A percentile compares a stretch with the other conserved stretches of the same genome.
Conservation (phyloP, 2,888 invertebrate species). For the Agrilus biguttatus region DNA sequence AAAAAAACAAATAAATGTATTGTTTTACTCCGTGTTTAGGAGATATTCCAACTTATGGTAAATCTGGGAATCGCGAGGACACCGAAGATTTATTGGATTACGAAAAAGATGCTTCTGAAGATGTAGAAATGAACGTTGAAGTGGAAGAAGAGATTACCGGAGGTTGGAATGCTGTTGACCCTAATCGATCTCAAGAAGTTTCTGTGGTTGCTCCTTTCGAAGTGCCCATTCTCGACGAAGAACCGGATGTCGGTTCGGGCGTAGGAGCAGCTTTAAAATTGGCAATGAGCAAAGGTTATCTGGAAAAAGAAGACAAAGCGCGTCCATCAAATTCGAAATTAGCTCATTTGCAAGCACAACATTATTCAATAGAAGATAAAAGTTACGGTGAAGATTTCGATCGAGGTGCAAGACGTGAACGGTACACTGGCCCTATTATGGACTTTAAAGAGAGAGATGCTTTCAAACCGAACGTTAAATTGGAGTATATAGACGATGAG, state of each 20-base stretch:
- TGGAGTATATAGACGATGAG: slow-evolving; percentile 95
- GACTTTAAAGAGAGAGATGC: slow-evolving; percentile 86
- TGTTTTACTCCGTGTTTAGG: slow-evolving; percentile 24
- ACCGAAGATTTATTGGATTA: slow-evolving; percentile 44
- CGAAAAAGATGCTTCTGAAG: slow-evolving; percentile 12
- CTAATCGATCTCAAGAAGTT: slow-evolving; percentile 25
- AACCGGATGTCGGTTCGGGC: slow-evolving; percentile 84
- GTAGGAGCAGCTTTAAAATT: slow-evolving; percentile 81
- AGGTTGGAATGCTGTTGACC: slow-evolving; percentile 42
- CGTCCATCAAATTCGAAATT: slow-evolving; percentile 56
- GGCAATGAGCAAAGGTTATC: slow-evolving; percentile 87
- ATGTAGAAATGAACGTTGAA: slow-evolving; percentile 17
- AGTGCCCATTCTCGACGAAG: slow-evolving; percentile 71
- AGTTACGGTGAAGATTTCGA: slow-evolving; percentile 60
- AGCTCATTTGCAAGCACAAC: slow-evolving; percentile 63
- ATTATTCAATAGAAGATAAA: slow-evolving; percentile 70
- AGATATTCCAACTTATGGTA: slow-evolving; percentile 89
- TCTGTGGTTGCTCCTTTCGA: slow-evolving; percentile 36
- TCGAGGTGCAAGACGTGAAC: slow-evolving; percentile 42
- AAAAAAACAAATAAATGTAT: not conserved
- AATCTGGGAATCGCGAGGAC: slow-evolving; percentile 78
- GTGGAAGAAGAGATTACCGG: slow-evolving; percentile 20
- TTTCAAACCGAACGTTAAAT: slow-evolving; percentile 86
- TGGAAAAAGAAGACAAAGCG: slow-evolving; percentile 68
- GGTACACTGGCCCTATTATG: slow-evolving; percentile 68